Evolutionary conservation across 2,888 invertebrate genomes (phyloP).

Genomic region (Cheilosia soror): DNA sequence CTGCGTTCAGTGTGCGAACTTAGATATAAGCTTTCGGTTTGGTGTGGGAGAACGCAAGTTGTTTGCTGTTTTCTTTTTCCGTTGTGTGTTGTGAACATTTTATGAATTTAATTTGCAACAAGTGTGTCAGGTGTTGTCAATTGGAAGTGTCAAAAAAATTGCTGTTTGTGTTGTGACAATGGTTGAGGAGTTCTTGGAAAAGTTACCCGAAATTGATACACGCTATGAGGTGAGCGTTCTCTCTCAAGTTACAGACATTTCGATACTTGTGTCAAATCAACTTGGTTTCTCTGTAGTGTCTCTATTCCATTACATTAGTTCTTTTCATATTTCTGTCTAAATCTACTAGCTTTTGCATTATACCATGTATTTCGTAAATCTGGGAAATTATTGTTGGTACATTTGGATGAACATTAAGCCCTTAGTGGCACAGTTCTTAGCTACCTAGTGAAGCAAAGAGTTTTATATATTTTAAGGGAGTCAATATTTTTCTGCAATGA

Average conservation of each 20-base stretch:
- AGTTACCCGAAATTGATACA: conserved; percentile 83
- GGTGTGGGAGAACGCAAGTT: conserved; percentile 1
- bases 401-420: too few relatives aligned
- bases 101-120: conserved; percentile 65
- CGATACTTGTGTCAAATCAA: background rate
- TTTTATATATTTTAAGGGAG: too few relatives aligned
- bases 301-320: too few relatives aligned
- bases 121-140: conserved; percentile 38
- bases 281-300: too few relatives aligned
- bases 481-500: too few relatives aligned
- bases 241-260: background rate
- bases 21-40: conserved; percentile 50
- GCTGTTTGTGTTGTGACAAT: conserved; percentile 74
- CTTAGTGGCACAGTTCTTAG: too few relatives aligned
- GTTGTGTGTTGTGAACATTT: background rate
- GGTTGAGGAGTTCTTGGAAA: conserved; percentile 83
- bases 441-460: too few relatives aligned
- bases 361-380: too few relatives aligned
- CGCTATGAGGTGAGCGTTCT: conserved; percentile 80
- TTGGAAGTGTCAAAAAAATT: background rate
- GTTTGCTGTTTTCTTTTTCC: background rate
- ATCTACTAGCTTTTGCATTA: too few relatives aligned
- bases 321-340: too few relatives aligned
- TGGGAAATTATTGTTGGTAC: too few relatives aligned
- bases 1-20: conserved; percentile 51